These are phyloP conservation scores for Pycnomerus fuliginosus DNA, from an alignment of 2,888 invertebrate species.

Conservation along the genomic window DNA sequence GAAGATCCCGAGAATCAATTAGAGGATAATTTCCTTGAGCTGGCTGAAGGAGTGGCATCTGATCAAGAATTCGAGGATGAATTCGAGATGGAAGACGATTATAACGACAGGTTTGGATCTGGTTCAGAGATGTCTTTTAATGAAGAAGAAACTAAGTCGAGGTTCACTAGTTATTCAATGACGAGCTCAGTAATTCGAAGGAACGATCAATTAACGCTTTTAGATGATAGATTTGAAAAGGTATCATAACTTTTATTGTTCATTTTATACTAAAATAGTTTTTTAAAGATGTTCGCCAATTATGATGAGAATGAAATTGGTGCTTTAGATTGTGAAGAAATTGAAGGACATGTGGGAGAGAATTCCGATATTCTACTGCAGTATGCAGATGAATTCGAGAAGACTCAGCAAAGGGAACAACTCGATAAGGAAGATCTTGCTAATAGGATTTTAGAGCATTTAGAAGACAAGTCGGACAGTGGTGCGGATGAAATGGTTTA, in stretches of 20 bases:
- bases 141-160: constrained; percentile 79
- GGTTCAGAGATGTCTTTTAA: constrained; percentile 53
- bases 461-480: constrained; percentile 40
- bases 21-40: constrained; percentile 88
- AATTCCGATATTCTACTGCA: constrained; percentile 69
- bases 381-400: constrained; percentile 75
- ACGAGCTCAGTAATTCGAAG: constrained; percentile 85
- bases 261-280: constrained; percentile 11
- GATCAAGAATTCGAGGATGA: constrained; percentile 53
- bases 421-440: constrained; percentile 56
- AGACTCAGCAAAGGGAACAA: constrained; percentile 53
- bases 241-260: constrained; percentile 50
- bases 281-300: constrained; percentile 67
- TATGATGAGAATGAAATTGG: constrained; percentile 91
- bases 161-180: constrained; percentile 93
- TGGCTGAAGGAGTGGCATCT: constrained; percentile 67
- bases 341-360: constrained; percentile 74
- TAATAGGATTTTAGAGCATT: constrained; percentile 37
- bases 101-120: too few species aligned
- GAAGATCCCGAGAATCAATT: constrained; percentile 79
- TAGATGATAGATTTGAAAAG: constrained; percentile 89
- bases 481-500: constrained; percentile 62
- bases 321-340: constrained; percentile 85
- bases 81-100: constrained; percentile 37
- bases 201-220: constrained; percentile 75